phyloP scores from a whole-genome alignment of 2,113 vertebrate species.

The Erpornis zantholeuca region DNA sequence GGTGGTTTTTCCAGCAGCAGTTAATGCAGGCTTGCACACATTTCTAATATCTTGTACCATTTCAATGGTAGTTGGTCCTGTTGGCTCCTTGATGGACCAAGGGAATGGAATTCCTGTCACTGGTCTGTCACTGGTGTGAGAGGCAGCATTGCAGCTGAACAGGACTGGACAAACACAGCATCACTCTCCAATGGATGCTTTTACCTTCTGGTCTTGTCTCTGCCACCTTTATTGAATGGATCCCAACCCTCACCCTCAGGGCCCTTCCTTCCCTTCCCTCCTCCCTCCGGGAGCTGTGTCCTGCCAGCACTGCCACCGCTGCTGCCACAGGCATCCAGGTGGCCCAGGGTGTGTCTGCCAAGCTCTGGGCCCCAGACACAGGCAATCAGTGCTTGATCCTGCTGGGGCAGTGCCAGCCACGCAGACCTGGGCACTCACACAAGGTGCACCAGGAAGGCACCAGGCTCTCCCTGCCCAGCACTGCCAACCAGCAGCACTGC shows the following conservation, averaged over 20 bases:
- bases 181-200: rapidly evolving
- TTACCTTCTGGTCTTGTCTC: background rate
- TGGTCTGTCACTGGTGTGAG: background rate
- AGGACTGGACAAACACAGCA: background rate
- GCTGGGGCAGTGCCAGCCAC: background rate
- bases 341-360: background rate
- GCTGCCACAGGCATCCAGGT: background rate
- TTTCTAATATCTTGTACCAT: rapidly evolving
- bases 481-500: rapidly evolving
- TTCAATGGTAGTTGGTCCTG: background rate
- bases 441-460: rapidly evolving
- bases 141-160: background rate
- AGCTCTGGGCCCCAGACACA: background rate
- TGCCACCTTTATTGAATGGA: background rate
- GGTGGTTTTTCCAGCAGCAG: background rate
- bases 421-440: background rate
- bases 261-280: background rate
- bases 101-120: background rate
- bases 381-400: background rate
- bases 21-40: background rate
- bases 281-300: background rate
- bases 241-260: background rate
- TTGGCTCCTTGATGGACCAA: background rate
- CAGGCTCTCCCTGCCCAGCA: background rate
- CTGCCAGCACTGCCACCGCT: rapidly evolving